These are phyloP conservation scores for Sisor rabdophorus DNA, from an alignment of 2,113 vertebrate species.

Conservation along the genomic window DNA sequence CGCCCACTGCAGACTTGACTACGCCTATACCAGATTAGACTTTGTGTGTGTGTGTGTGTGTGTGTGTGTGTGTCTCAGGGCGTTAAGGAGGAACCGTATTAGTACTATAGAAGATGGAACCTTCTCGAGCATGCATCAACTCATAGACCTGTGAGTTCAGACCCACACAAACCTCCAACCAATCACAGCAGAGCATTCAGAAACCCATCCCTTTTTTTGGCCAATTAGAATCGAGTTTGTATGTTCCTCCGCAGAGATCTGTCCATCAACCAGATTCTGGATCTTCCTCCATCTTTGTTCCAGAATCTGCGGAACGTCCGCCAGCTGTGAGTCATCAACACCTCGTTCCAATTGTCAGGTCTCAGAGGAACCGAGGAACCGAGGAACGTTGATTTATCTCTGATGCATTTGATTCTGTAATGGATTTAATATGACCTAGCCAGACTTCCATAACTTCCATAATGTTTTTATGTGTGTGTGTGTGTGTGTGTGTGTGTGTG, in stretches of 20 bases:
- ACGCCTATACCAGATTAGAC: background rate
- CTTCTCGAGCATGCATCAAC: conserved; percentile 57
- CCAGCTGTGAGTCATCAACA: conserved; percentile 61
- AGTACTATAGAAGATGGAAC: conserved; percentile 58
- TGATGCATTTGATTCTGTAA: background rate
- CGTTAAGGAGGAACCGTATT: conserved; percentile 63
- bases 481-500: conserved; percentile 16
- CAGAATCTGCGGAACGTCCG: conserved; percentile 56
- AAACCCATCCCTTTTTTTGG: background rate
- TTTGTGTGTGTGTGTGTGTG: background rate
- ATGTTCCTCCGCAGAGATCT: conserved; percentile 56
- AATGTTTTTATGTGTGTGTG: conserved; percentile 9
- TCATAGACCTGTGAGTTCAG: conserved; percentile 66
- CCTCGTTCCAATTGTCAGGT: too few relatives aligned
- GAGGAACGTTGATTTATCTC: background rate
- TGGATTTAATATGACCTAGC: conserved; percentile 13
- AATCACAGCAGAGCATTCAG: background rate
- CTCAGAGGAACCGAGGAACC: too few relatives aligned
- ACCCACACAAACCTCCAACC: background rate
- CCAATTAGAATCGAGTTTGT: background rate
- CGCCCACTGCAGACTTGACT: background rate
- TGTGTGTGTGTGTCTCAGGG: conserved; percentile 50
- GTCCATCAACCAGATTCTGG: conserved; percentile 58
- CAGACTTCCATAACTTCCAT: conserved; percentile 16
- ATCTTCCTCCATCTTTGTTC: conserved; percentile 55